Evolutionary conservation across 2,888 invertebrate species (phyloP).

Genomic region (Hydroisotoma schaefferi): DNA sequence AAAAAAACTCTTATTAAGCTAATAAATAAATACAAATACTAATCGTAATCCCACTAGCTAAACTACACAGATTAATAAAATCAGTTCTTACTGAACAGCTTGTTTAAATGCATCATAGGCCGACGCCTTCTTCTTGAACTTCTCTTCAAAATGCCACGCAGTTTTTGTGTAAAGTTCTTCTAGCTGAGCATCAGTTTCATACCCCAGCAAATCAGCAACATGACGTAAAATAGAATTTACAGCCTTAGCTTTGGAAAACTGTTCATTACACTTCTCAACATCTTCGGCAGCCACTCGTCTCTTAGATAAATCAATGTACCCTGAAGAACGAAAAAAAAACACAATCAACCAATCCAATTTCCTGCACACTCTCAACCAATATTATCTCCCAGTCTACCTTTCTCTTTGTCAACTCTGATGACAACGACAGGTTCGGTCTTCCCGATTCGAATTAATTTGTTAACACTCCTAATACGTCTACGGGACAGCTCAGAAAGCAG

Average conservation of each 20-base stretch:
- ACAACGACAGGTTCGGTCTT: conserved; percentile 99
- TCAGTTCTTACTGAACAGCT: conserved; percentile 86
- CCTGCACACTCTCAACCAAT: not conserved
- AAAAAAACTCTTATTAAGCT: too few species aligned
- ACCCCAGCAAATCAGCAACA: conserved; percentile 90
- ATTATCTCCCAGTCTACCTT: conserved; percentile 62
- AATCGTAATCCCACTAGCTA: too few species aligned
- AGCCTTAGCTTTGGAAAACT: conserved; percentile 96
- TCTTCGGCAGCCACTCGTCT: conserved; percentile 97
- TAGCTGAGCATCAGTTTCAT: conserved; percentile 84
- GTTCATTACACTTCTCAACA: conserved; percentile 95
- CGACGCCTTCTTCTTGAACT: conserved; percentile 91
- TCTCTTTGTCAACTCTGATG: conserved; percentile 98
- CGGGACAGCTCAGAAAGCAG: conserved; percentile 95
- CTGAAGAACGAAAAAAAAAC: conserved; percentile 55
- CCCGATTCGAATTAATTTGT: conserved; percentile 97
- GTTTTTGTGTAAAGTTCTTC: conserved; percentile 94
- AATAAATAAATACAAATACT: too few species aligned
- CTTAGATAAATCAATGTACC: conserved; percentile 99
- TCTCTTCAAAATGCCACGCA: conserved; percentile 97
- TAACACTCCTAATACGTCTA: conserved; percentile 97
- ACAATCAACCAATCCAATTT: conserved; percentile 3
- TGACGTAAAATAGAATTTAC: conserved; percentile 97
- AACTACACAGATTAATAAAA: too few species aligned
- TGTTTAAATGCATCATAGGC: conserved; percentile 98